Conservation (phyloP, 2,113 vertebrate species). For the Hemibagrus wyckioides region DNA sequence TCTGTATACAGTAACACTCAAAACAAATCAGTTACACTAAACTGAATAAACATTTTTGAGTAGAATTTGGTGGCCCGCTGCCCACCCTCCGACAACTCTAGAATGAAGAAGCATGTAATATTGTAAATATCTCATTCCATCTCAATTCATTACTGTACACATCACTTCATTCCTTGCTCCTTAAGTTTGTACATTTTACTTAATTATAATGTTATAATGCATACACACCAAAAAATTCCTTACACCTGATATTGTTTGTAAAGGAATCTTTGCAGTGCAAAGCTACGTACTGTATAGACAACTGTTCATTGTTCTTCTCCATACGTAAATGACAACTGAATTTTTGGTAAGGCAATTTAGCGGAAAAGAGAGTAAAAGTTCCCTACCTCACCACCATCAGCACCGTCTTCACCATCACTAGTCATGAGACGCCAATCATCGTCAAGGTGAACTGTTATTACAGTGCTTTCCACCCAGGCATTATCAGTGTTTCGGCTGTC, state of each 20-base stretch:
- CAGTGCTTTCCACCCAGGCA: slow-evolving; percentile 86
- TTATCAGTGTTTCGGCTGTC: slow-evolving; percentile 92
- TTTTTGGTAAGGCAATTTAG: neutral
- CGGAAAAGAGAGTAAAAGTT: neutral
- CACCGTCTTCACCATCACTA: slow-evolving; percentile 22
- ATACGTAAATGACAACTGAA: neutral
- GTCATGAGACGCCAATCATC: slow-evolving; percentile 65
- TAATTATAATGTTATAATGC: no score
- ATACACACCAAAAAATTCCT: no score
- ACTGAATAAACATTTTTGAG: neutral
- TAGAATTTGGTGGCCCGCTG: no score
- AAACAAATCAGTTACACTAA: neutral
- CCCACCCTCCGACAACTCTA: no score
- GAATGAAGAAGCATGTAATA: no score
- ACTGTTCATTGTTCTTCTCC: neutral
- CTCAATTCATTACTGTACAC: no score
- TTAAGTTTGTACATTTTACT: no score
- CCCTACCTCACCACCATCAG: slow-evolving; percentile 65
- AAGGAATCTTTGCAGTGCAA: neutral
- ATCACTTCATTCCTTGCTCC: no score
- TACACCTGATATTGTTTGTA: neutral
- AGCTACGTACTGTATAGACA: neutral
- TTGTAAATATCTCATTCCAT: no score
- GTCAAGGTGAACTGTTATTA: slow-evolving; percentile 80
- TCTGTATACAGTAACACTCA: neutral